Base-by-base conservation (phyloP, 2,113 vertebrate genomes). In the Sporophila hypoxantha region DNA sequence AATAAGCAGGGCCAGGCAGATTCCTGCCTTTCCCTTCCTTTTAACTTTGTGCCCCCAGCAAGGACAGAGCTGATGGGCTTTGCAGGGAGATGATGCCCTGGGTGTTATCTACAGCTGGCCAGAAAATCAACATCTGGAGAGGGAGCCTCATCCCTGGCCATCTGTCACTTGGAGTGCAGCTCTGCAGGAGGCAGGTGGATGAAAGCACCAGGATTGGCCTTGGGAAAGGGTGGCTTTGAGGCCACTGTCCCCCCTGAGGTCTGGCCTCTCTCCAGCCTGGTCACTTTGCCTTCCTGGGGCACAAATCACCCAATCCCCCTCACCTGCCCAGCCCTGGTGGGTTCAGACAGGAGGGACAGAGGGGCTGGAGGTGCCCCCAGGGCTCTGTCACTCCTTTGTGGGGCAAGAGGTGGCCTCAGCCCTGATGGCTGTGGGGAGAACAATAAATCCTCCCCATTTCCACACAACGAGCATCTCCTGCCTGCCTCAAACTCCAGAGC, bases 111-210 rank as follows among this genome's bases (percentile, higher is more conserved):
- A 70, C 93, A 92, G 88, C 94, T 86, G 9, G 25, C 55, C 60
- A 85, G 67, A 62, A 77, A 77, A 84, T 68, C 53, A 93, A 76
- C 93, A 93, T 93, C 94, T 94, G 96, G 87, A 92, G 77, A 62
- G 82, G 62, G 71, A 94, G 32, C 14, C 12, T 81, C 80, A 53
- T 61, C 75, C 80, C 91, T n/a, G 44, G 76, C 92, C 94, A 92
- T 91, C 91, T 94, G 94, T 60, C 92, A 34, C 79, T 65, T 14
- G 78, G 42, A 61, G 82, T 2, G 70, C 53, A 90, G 68, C 64
- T 50, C 53, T 1, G 8, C n/a, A 66, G 70, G 92, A 87, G 26
- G 53, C 64, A 36, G 64, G 88, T 32, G 85, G 76, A 46, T 12
- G 68, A 42, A n/a, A 71, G 14, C 22, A 15, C 9, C 2, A 0